phyloP scores from a whole-genome alignment of 2,113 vertebrate species.

The Colaptes auratus region DNA sequence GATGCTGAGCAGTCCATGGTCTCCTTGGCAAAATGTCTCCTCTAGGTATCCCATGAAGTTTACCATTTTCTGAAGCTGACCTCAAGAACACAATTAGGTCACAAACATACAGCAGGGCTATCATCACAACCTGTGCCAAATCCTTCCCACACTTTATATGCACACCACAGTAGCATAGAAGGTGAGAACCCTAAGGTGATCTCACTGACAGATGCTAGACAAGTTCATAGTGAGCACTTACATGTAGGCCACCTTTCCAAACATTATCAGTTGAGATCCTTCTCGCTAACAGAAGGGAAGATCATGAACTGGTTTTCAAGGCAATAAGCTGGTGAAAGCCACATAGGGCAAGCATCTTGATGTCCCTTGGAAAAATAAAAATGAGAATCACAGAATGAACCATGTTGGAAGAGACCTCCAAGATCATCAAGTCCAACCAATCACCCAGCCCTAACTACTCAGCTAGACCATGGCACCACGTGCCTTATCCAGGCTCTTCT shows the following conservation, averaged over 20 bases:
- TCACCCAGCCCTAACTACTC: no score
- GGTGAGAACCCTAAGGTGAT: not conserved
- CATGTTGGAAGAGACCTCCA: no score
- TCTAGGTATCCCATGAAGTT: not conserved
- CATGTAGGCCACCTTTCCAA: not conserved
- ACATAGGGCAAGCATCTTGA: not conserved
- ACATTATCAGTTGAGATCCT: not conserved
- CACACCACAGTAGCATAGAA: not conserved
- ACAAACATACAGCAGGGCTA: not conserved
- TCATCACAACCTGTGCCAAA: not conserved
- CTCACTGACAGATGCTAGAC: fast-evolving
- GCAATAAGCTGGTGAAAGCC: not conserved
- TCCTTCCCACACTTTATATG: not conserved
- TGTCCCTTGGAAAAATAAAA: not conserved
- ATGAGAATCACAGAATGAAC: no score
- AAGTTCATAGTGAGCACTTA: not conserved
- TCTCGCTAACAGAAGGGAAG: not conserved
- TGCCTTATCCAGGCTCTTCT: no score
- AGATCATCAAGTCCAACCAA: no score
- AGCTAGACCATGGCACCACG: no score
- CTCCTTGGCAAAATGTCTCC: not conserved
- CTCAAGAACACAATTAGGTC: not conserved
- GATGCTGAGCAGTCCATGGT: not conserved
- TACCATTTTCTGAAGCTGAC: not conserved
- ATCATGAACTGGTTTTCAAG: not conserved